A percentile compares a stretch with the other conserved stretches of the same genome.
Evolutionary conservation across 2,113 vertebrate genomes (phyloP).

Genomic region (Mormyrus iriodes): DNA sequence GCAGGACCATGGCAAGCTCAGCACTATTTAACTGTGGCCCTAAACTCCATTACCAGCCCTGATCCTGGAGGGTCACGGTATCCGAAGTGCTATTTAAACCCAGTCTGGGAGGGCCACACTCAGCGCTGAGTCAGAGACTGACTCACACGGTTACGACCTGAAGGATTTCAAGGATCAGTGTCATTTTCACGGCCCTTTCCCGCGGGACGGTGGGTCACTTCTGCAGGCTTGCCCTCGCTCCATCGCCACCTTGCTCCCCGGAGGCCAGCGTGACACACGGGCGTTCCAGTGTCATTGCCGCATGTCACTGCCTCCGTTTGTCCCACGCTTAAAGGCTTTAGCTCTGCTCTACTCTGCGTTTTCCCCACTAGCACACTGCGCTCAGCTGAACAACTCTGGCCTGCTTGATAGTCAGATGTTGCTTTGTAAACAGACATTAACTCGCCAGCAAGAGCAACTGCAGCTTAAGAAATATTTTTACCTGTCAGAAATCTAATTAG

Average conservation of each 20-base stretch:
- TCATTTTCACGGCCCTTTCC: conserved; percentile 72
- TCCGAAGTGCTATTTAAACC: background rate
- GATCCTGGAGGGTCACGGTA: background rate
- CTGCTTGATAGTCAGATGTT: conserved; percentile 76
- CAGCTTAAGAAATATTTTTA: conserved; percentile 78
- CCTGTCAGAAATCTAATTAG: conserved; percentile 63
- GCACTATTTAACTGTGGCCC: background rate
- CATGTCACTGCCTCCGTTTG: background rate
- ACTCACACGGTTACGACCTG: background rate
- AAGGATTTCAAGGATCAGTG: conserved; percentile 7
- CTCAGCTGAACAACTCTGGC: conserved; percentile 77
- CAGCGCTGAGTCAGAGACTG: background rate
- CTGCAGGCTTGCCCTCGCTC: background rate
- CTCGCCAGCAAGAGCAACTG: conserved; percentile 80
- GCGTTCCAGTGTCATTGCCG: background rate
- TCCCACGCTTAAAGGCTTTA: background rate
- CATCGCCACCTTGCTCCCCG: background rate
- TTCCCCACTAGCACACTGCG: conserved; percentile 50
- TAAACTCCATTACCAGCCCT: background rate
- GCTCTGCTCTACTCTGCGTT: conserved; percentile 36
- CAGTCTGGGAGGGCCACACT: background rate
- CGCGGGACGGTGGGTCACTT: conserved; percentile 53
- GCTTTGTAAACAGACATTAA: conserved; percentile 78
- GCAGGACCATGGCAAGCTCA: background rate
- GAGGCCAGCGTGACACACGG: background rate